Evolutionary conservation across 2,113 vertebrate genomes (phyloP).

Genomic region (Cebidichthys violaceus): DNA sequence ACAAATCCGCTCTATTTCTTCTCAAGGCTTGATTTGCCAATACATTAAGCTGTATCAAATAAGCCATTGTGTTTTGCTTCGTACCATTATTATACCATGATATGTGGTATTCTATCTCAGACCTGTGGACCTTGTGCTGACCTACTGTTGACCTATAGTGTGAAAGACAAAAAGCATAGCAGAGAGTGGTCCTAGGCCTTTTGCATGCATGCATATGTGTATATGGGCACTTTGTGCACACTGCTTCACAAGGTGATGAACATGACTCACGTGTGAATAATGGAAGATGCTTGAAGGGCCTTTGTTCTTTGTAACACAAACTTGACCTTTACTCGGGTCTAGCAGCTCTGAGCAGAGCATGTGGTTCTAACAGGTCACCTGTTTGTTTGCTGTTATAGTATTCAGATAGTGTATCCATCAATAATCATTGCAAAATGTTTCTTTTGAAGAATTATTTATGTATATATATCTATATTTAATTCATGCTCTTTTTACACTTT

Average conservation of each 20-base stretch:
- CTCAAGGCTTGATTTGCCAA: neutral
- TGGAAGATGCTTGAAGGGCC: slow-evolving; percentile 20
- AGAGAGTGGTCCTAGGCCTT: neutral
- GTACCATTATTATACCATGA: neutral
- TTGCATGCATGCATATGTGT: slow-evolving; percentile 1
- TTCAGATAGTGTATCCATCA: neutral
- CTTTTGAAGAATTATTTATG: neutral
- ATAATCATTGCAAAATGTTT: neutral
- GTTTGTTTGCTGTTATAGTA: neutral
- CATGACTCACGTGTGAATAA: slow-evolving; percentile 35
- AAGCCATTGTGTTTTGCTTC: neutral
- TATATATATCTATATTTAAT: neutral
- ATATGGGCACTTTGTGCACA: slow-evolving; percentile 13
- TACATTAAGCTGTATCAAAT: neutral
- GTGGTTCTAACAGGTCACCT: neutral
- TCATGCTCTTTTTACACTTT: neutral
- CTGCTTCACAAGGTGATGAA: slow-evolving; percentile 41
- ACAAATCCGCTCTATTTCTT: too few relatives aligned
- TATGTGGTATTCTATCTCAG: neutral
- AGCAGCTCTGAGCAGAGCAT: neutral
- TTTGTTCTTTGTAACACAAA: slow-evolving; percentile 32
- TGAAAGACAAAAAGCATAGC: neutral
- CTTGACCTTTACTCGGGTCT: slow-evolving; percentile 23
- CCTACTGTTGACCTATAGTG: neutral
- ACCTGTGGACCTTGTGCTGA: neutral